phyloP scores from a whole-genome alignment of 1,140 invertebrate genomes.

The Apocrypta bakeri region DNA sequence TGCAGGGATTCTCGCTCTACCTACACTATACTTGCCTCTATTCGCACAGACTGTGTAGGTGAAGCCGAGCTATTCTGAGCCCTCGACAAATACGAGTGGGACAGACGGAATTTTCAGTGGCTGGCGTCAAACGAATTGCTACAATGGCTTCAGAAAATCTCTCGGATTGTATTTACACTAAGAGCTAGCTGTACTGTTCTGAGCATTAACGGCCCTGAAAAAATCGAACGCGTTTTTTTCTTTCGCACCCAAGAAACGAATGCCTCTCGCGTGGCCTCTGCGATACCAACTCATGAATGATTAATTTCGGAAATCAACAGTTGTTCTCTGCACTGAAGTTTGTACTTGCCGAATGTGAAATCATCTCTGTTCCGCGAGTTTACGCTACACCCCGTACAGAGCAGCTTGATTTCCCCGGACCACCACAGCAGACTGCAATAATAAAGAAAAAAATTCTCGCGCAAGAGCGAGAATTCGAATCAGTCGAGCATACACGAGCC shows the following conservation, averaged over 20 bases:
- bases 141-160: constrained; percentile 15
- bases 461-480: background rate
- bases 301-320: background rate
- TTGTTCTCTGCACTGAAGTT: too few species aligned
- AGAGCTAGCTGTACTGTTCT: background rate
- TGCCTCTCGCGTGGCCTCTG: too few species aligned
- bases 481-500: constrained; percentile 1
- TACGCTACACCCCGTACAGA: too few species aligned
- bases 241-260: too few species aligned
- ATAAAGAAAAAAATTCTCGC: background rate
- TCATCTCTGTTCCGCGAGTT: too few species aligned
- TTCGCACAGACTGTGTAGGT: background rate
- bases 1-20: background rate
- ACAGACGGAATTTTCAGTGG: constrained; percentile 18
- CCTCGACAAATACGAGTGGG: constrained; percentile 33
- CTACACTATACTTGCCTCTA: background rate
- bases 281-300: background rate
- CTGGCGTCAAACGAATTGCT: constrained; percentile 27
- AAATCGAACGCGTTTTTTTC: background rate
- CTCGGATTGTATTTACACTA: background rate
- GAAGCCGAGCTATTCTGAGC: background rate
- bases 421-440: background rate
- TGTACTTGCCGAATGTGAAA: too few species aligned
- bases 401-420: background rate
- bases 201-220: background rate